A percentile compares a stretch with the other conserved stretches of the same genome.
Evolutionary conservation across 1,140 invertebrate species (phyloP).

Genomic region (Ruditapes philippinarum): DNA sequence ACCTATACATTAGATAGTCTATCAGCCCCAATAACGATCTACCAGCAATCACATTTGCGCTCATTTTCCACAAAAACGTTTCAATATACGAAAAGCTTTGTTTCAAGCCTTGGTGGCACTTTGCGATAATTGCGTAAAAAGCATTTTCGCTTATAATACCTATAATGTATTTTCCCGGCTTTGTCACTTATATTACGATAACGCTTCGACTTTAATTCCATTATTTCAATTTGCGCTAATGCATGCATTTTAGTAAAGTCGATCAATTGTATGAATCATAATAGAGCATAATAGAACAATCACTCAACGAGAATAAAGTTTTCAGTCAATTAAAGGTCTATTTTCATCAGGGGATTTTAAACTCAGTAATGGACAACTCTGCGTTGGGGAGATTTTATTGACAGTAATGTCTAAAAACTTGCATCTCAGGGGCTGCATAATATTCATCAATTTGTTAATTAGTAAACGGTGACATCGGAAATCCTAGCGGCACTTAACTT

Average conservation of each 20-base stretch:
- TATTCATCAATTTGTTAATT: too few relatives aligned
- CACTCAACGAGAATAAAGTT: not conserved
- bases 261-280: constrained; percentile 37
- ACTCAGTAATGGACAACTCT: not conserved
- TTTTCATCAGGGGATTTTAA: not conserved
- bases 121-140: constrained; percentile 37
- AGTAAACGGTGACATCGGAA: too few relatives aligned
- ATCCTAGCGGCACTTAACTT: too few relatives aligned
- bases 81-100: constrained; percentile 3
- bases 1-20: not conserved
- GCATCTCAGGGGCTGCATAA: too few relatives aligned
- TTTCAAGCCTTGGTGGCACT: constrained; percentile 5
- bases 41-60: constrained; percentile 14
- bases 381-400: too few relatives aligned
- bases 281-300: constrained; percentile 4
- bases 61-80: constrained; percentile 20
- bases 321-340: constrained; percentile 1
- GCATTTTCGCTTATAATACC: constrained; percentile 2
- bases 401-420: too few relatives aligned
- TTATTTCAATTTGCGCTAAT: constrained; percentile 45
- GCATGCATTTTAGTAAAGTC: constrained; percentile 1
- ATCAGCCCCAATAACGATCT: not conserved
- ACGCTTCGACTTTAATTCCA: not conserved
- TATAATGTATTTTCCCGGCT: not conserved
- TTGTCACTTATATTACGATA: not conserved